A percentile compares a stretch with the other conserved stretches of the same genome.
These are phyloP conservation scores for Glaucomys volans DNA, from an alignment of 2,113 vertebrate genomes.

Conservation along the genomic window DNA sequence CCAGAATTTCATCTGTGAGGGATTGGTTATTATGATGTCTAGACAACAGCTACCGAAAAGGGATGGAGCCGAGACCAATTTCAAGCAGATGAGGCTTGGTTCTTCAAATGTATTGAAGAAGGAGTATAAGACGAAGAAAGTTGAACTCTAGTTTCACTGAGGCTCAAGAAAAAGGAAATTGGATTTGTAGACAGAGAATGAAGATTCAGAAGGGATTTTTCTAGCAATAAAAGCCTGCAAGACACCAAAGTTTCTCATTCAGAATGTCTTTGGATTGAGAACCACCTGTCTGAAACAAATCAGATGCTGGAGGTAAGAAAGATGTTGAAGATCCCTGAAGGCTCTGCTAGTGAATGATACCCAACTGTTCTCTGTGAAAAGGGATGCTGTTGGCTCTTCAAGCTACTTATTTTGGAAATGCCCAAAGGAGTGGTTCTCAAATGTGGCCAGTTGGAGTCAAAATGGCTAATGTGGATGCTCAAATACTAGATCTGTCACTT, in stretches of 20 bases:
- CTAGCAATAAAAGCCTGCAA: background rate
- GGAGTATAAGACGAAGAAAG: background rate
- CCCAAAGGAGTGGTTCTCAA: background rate
- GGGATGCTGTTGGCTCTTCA: background rate
- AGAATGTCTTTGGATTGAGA: background rate
- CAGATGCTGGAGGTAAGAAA: background rate
- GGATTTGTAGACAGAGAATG: background rate
- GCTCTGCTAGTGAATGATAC: background rate
- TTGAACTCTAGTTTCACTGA: background rate
- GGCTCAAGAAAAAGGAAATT: background rate
- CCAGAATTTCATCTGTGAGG: constrained; percentile 31
- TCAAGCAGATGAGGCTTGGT: background rate
- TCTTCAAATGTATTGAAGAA: background rate
- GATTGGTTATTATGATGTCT: background rate
- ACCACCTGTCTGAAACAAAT: background rate
- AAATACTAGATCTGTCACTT: background rate
- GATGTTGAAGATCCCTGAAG: background rate
- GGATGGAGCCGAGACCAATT: background rate
- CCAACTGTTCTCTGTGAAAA: background rate
- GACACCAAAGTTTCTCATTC: background rate
- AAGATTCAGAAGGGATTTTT: background rate
- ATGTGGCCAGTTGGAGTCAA: background rate
- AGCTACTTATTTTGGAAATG: background rate
- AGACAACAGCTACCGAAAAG: background rate
- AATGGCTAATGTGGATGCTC: background rate